Evolutionary conservation across 1,140 invertebrate species (phyloP).

Genomic region (Drosophila truncata): DNA sequence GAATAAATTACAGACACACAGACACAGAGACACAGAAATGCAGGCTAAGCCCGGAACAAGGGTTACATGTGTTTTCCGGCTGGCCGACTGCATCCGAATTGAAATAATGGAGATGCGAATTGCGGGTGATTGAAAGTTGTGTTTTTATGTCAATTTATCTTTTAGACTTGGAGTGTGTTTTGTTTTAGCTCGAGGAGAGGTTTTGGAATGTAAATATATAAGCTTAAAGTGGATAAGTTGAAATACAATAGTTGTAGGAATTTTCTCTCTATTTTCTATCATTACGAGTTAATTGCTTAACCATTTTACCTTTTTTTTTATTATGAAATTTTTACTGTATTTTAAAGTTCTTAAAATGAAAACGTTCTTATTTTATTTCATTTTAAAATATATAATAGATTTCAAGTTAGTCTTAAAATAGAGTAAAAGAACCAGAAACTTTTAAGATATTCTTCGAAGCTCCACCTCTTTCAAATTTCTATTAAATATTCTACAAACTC

Average conservation of each 20-base stretch:
- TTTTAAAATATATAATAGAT: neutral
- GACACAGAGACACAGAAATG: slow-evolving; percentile 2
- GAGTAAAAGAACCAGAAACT: neutral
- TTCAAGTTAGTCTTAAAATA: neutral
- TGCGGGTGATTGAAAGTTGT: slow-evolving; percentile 13
- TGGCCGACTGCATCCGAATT: slow-evolving; percentile 27
- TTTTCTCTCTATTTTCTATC: neutral
- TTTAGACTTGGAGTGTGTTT: neutral
- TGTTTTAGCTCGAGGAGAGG: neutral
- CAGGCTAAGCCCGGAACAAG: slow-evolving; percentile 14
- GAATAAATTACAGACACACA: slow-evolving; percentile 33
- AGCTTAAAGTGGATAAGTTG: fast-evolving
- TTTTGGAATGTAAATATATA: neutral
- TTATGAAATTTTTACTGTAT: neutral
- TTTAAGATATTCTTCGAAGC: neutral
- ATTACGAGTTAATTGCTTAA: neutral
- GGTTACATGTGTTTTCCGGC: slow-evolving; percentile 44
- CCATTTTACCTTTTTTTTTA: neutral
- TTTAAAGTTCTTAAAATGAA: too few relatives aligned
- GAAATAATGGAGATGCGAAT: slow-evolving; percentile 30
- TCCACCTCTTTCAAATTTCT: too few relatives aligned
- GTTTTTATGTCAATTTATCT: slow-evolving; percentile 16
- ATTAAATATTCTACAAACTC: neutral
- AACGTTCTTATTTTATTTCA: too few relatives aligned
- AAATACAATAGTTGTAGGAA: neutral